These are phyloP conservation scores for Hydriomena furcata DNA, from an alignment of 2,888 invertebrate genomes.

Conservation along the genomic window DNA sequence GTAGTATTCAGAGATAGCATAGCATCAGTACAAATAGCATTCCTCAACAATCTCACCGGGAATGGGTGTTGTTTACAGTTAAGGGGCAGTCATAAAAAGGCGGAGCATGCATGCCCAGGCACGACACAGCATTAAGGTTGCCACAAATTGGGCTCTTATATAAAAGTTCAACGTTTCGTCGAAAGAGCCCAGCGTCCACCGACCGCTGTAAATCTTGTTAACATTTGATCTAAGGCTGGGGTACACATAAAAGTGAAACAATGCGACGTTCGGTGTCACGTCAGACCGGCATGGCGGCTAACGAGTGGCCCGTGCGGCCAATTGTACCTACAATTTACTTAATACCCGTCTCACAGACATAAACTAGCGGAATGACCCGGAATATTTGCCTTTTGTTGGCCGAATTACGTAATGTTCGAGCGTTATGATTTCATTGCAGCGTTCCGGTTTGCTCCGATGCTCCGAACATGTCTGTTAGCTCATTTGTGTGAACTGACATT, in stretches of 20 bases:
- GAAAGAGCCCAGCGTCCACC: slow-evolving; percentile 68
- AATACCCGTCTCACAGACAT: slow-evolving; percentile 72
- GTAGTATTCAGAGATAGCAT: slow-evolving; percentile 49
- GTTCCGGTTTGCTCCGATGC: slow-evolving; percentile 44
- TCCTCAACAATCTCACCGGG: slow-evolving; percentile 55
- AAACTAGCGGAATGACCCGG: slow-evolving; percentile 70
- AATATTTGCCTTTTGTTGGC: slow-evolving; percentile 74
- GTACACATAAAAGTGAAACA: slow-evolving; percentile 76
- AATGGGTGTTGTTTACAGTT: slow-evolving; percentile 81
- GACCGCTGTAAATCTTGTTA: slow-evolving; percentile 77
- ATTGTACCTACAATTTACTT: slow-evolving; percentile 79
- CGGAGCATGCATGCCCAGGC: slow-evolving; percentile 73
- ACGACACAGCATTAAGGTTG: slow-evolving; percentile 74
- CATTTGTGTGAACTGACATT: slow-evolving; percentile 34
- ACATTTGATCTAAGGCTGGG: slow-evolving; percentile 76
- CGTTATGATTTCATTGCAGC: slow-evolving; percentile 70
- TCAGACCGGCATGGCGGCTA: slow-evolving; percentile 58
- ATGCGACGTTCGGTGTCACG: slow-evolving; percentile 76
- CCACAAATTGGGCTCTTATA: slow-evolving; percentile 79
- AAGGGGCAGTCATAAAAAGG: slow-evolving; percentile 81
- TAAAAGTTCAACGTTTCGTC: slow-evolving; percentile 76
- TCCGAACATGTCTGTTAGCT: slow-evolving; percentile 45
- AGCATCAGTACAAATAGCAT: slow-evolving; percentile 57
- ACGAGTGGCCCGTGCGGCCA: slow-evolving; percentile 80
- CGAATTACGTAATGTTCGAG: slow-evolving; percentile 71